Evolutionary conservation across 2,888 invertebrate species (phyloP).

Genomic region (Drosophila peninsularis): DNA sequence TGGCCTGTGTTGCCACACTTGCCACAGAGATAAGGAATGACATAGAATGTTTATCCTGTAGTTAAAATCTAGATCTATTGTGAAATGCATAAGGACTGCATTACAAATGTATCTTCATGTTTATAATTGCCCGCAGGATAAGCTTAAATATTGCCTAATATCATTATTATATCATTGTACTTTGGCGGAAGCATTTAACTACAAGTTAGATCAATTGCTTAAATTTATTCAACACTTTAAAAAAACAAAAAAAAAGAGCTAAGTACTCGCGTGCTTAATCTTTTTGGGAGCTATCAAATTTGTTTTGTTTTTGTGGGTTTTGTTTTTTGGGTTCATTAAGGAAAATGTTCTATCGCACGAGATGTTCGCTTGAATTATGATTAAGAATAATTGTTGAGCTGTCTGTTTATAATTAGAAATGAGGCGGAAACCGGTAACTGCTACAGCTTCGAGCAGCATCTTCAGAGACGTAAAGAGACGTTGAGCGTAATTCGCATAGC

Average conservation of each 20-base stretch:
- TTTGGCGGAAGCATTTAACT: constrained; percentile 19
- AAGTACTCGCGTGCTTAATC: constrained; percentile 32
- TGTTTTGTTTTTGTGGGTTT: background rate
- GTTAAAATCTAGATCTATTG: background rate
- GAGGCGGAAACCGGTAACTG: constrained; percentile 73
- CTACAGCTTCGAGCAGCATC: constrained; percentile 54
- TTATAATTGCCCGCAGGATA: background rate
- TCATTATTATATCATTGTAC: background rate
- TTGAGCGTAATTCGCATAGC: constrained; percentile 19
- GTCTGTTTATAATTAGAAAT: constrained; percentile 74
- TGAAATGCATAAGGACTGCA: background rate
- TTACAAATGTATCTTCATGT: background rate
- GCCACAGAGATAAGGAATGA: background rate
- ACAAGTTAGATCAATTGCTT: constrained; percentile 38
- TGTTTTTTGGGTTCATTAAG: constrained; percentile 32
- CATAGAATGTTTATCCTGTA: background rate
- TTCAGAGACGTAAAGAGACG: constrained; percentile 22
- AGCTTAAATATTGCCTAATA: too few relatives aligned
- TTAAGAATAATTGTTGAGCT: constrained; percentile 70
- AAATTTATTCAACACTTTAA: constrained; percentile 17
- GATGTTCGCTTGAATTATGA: constrained; percentile 67
- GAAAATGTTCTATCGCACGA: constrained; percentile 58
- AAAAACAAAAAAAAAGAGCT: constrained; percentile 33
- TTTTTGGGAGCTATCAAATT: constrained; percentile 9
- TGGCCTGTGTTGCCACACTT: background rate